Percentiles rank a stretch among this genome's conserved stretches.
These are phyloP conservation scores for Suillia variegata DNA, from an alignment of 2,888 invertebrate genomes.

Conservation along the genomic window DNA sequence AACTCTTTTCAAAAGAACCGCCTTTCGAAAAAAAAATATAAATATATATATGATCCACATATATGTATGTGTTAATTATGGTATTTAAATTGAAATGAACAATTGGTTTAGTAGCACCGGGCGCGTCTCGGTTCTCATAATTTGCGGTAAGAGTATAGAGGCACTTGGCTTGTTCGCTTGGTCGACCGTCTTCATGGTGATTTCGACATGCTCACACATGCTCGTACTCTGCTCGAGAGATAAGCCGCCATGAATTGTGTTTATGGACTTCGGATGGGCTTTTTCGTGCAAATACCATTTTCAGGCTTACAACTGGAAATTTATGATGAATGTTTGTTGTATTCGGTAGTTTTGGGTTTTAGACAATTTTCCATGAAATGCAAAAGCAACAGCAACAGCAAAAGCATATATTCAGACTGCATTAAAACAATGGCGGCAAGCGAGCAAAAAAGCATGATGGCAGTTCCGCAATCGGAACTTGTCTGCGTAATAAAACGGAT, in stretches of 20 bases:
- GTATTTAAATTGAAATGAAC: no score
- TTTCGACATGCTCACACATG: not conserved
- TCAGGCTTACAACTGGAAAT: no score
- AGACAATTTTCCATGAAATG: slow-evolving; percentile 2
- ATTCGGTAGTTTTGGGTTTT: slow-evolving; percentile 10
- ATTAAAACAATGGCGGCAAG: no score
- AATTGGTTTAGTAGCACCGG: no score
- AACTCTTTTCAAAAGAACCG: not conserved
- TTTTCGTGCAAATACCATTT: slow-evolving; percentile 7
- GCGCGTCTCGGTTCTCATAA: no score
- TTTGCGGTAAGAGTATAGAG: not conserved
- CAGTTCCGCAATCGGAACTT: not conserved
- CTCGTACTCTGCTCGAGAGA: not conserved
- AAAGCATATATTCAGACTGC: no score
- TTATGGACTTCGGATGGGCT: slow-evolving; percentile 23
- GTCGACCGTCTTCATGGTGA: slow-evolving; percentile 10
- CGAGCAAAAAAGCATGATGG: not conserved
- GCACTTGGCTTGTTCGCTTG: not conserved
- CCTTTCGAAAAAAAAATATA: no score
- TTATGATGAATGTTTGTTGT: slow-evolving; percentile 11
- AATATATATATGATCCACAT: no score
- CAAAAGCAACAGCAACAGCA: not conserved
- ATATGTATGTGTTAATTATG: no score
- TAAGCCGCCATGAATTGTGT: slow-evolving; percentile 15
- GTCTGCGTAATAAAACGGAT: not conserved